These are phyloP conservation scores for Zoanthus sociatus DNA, from an alignment of 92 coral and sea anemone species.

Conservation along the genomic window DNA sequence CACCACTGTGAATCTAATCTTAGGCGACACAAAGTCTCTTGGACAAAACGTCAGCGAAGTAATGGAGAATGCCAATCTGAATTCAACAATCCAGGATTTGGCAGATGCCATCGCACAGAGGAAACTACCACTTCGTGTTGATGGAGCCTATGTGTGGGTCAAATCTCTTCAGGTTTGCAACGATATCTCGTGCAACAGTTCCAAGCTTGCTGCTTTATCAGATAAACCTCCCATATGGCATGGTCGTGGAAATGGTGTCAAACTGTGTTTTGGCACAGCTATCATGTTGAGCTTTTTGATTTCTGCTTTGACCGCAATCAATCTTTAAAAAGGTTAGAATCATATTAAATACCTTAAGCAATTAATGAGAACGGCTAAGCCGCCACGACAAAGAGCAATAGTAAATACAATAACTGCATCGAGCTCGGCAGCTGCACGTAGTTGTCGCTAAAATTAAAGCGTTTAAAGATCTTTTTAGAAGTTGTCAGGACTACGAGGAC, in stretches of 20 bases:
- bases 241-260: background rate
- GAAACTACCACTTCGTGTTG: constrained; percentile 2
- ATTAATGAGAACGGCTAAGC: too few species aligned
- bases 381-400: too few species aligned
- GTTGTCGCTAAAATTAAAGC: too few species aligned
- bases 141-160: constrained; percentile 3
- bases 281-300: background rate
- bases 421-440: too few species aligned
- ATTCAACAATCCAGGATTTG: background rate
- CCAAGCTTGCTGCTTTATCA: background rate
- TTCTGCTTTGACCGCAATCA: background rate
- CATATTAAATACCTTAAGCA: too few species aligned
- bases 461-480: too few species aligned
- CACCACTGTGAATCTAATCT: background rate
- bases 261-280: background rate
- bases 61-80: background rate
- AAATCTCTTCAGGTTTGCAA: constrained; percentile 16
- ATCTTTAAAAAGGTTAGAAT: too few species aligned
- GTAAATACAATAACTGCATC: too few species aligned
- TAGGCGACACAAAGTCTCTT: constrained; percentile 2
- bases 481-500: too few species aligned
- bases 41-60: background rate
- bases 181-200: constrained; percentile 7
- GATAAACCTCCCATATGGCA: background rate
- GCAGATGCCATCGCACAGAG: constrained; percentile 9